Percentiles rank a stretch among this genome's conserved stretches.
phyloP scores from a whole-genome alignment of 1,140 invertebrate species.

The Diploscapter pachys region DNA sequence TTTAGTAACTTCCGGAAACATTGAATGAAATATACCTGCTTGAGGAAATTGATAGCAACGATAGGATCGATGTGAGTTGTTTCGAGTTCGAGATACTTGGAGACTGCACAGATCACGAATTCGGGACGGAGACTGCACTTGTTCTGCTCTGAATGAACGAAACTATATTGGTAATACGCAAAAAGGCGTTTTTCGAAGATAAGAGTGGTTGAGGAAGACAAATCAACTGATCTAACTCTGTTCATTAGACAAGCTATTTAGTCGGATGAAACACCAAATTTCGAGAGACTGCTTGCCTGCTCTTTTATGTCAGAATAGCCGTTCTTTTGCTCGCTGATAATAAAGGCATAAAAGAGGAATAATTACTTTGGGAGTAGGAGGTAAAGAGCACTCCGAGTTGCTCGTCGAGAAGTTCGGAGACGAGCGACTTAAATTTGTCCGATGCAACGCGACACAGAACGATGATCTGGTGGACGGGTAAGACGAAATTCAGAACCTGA shows the following conservation, averaged over 20 bases:
- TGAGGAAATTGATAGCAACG: neutral
- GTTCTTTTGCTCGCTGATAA: neutral
- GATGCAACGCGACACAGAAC: too few species aligned
- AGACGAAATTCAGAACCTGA: too few species aligned
- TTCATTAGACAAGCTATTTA: neutral
- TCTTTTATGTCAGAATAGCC: neutral
- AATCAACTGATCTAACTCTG: neutral
- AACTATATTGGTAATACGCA: neutral
- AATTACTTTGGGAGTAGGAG: too few species aligned
- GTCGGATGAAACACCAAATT: neutral
- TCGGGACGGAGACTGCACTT: neutral
- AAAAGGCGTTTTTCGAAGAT: neutral
- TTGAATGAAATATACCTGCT: neutral
- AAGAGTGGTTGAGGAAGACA: neutral
- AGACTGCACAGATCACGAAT: neutral
- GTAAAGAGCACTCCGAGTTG: too few species aligned
- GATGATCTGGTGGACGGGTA: too few species aligned
- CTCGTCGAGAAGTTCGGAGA: too few species aligned
- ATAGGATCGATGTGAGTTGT: neutral
- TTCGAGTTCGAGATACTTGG: neutral
- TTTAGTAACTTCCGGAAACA: neutral
- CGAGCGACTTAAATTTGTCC: too few species aligned
- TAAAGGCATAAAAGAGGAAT: too few species aligned
- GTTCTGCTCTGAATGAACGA: neutral
- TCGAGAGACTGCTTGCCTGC: neutral